These are phyloP conservation scores for Cheilosia vernalis DNA, from an alignment of 2,888 invertebrate genomes.

Conservation along the genomic window DNA sequence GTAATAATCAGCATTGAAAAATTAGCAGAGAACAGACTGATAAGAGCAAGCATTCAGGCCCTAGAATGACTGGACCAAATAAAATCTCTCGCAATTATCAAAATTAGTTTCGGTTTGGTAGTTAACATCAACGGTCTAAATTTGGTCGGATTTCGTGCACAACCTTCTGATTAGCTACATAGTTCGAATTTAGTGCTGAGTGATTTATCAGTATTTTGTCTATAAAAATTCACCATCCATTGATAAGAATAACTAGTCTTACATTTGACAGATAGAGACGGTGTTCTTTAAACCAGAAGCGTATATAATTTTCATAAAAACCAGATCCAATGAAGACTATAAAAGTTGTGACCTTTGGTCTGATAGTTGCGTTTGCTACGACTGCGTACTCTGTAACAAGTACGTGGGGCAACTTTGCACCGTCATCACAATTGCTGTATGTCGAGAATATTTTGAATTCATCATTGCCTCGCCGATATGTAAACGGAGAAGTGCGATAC, in stretches of 20 bases:
- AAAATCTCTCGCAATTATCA: conserved; percentile 64
- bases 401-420: conserved; percentile 81
- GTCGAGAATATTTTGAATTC: conserved; percentile 80
- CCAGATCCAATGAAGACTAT: conserved; percentile 39
- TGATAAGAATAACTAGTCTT: conserved; percentile 49
- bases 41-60: conserved; percentile 37
- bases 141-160: conserved; percentile 25
- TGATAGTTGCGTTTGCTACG: conserved; percentile 72
- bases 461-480: conserved; percentile 80
- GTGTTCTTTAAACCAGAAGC: conserved; percentile 7
- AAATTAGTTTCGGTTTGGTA: conserved; percentile 79
- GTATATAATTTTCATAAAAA: conserved; percentile 10
- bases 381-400: conserved; percentile 79
- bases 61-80: conserved; percentile 41
- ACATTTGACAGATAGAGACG: conserved; percentile 3
- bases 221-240: conserved; percentile 17
- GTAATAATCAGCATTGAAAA: conserved; percentile 48
- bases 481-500: conserved; percentile 80
- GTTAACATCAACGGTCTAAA: conserved; percentile 76
- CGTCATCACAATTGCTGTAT: conserved; percentile 80
- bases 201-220: conserved; percentile 32
- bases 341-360: conserved; percentile 37
- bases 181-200: conserved; percentile 35
- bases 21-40: conserved; percentile 60
- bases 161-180: conserved; percentile 25